Conservation (phyloP, 2,113 vertebrate genomes). For the Verasper variegatus region DNA sequence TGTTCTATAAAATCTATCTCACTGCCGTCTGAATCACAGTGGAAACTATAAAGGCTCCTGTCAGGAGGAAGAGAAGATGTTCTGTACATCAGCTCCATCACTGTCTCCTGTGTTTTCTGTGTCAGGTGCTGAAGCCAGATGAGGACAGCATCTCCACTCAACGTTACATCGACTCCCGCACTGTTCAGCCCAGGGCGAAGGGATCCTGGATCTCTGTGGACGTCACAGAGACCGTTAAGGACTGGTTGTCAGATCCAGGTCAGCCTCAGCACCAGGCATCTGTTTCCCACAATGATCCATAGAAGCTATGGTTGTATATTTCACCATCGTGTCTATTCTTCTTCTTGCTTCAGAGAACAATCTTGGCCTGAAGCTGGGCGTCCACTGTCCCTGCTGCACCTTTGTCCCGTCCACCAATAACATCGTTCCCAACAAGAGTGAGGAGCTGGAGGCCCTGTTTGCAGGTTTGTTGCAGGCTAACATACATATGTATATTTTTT, state of each 20-base stretch:
- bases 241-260: conserved; percentile 97
- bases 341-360: conserved; percentile 87
- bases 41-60: background rate
- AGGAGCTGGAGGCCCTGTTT: conserved; percentile 96
- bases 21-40: background rate
- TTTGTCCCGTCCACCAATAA: conserved; percentile 97
- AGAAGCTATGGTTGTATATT: background rate
- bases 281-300: background rate
- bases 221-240: conserved; percentile 94
- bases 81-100: background rate
- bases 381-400: conserved; percentile 98
- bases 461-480: conserved; percentile 84
- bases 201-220: conserved; percentile 96
- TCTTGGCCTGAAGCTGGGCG: conserved; percentile 94
- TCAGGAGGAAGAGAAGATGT: background rate
- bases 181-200: conserved; percentile 91
- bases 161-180: conserved; percentile 97
- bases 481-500: too few relatives aligned
- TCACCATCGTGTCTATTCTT: background rate
- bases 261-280: conserved; percentile 26
- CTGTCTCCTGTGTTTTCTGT: background rate
- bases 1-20: background rate
- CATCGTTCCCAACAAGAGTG: conserved; percentile 97
- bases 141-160: conserved; percentile 91
- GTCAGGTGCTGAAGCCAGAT: conserved; percentile 92